These are phyloP conservation scores for Andrena chrysosceles DNA, from an alignment of 2,888 invertebrate genomes.

Conservation along the genomic window DNA sequence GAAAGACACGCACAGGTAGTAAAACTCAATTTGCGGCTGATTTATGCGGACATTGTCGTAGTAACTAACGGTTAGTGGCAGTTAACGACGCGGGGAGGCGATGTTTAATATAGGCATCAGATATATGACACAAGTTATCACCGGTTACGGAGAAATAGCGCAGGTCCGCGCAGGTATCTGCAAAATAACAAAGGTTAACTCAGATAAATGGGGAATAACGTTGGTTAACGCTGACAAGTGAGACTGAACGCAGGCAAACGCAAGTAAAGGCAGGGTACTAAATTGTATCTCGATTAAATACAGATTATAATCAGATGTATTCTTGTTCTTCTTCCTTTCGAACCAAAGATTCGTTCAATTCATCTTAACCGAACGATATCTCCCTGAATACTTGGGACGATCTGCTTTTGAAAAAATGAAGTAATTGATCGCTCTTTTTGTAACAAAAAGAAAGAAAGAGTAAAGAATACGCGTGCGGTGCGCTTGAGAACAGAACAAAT, in stretches of 20 bases:
- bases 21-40: not conserved
- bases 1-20: not conserved
- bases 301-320: not conserved
- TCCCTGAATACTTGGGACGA: not conserved
- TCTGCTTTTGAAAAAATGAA: not conserved
- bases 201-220: not conserved
- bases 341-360: not conserved
- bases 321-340: not conserved
- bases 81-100: no score
- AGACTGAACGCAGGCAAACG: not conserved
- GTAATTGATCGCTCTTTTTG: not conserved
- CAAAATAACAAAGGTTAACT: no score
- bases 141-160: no score
- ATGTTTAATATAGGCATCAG: no score
- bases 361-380: not conserved
- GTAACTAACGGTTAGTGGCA: not conserved
- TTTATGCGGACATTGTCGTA: not conserved
- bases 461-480: constrained; percentile 31
- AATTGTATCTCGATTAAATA: not conserved
- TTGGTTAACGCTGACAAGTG: not conserved
- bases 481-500: constrained; percentile 47
- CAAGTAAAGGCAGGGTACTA: not conserved
- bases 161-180: no score
- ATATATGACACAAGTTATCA: no score
- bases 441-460: constrained; percentile 21